phyloP scores from a whole-genome alignment of 30 jellyfish, hydroid and myxozoan species.

The Aurelia sp. region DNA sequence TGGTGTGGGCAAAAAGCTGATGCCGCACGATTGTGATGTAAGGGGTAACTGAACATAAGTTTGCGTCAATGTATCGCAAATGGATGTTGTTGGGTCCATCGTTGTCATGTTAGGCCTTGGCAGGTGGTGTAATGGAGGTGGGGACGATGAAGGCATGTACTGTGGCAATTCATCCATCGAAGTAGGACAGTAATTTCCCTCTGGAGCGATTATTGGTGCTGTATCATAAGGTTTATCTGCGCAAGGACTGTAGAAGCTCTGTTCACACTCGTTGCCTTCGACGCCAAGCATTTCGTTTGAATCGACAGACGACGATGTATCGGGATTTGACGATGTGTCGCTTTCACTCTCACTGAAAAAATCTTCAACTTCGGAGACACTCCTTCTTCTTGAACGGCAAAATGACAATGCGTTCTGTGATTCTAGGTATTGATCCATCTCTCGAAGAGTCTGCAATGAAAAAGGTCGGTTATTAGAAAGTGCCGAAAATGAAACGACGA shows the following conservation, averaged over 20 bases:
- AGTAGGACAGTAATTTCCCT: constrained; percentile 38
- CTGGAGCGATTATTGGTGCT: constrained; percentile 17
- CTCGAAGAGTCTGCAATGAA: constrained; percentile 85
- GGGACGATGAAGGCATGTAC: constrained; percentile 61
- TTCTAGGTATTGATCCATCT: constrained; percentile 96
- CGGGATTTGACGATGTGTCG: constrained; percentile 93
- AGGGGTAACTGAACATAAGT: constrained; percentile 75
- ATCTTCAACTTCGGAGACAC: constrained; percentile 89
- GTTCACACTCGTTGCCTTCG: constrained; percentile 56
- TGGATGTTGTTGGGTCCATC: constrained; percentile 24
- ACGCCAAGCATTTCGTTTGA: constrained; percentile 52
- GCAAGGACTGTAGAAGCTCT: constrained; percentile 50
- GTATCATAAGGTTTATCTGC: constrained; percentile 47
- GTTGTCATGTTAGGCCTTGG: constrained; percentile 49
- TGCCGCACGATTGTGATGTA: constrained; percentile 48
- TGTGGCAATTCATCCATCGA: constrained; percentile 32
- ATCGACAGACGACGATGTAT: constrained; percentile 79
- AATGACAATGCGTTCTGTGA: constrained; percentile 41
- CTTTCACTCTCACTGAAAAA: constrained; percentile 95
- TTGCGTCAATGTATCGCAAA: constrained; percentile 46
- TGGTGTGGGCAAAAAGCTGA: constrained; percentile 73
- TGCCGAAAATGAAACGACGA: too few species aligned
- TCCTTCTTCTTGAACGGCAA: constrained; percentile 72
- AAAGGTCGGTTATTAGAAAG: constrained; percentile 20
- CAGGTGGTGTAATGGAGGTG: constrained; percentile 71